Evolutionary conservation across 2,797 vertebrate species (phyloP), one percentile per base, ranked within the genome.

Genomic region (Takifugu rubripes): DNA sequence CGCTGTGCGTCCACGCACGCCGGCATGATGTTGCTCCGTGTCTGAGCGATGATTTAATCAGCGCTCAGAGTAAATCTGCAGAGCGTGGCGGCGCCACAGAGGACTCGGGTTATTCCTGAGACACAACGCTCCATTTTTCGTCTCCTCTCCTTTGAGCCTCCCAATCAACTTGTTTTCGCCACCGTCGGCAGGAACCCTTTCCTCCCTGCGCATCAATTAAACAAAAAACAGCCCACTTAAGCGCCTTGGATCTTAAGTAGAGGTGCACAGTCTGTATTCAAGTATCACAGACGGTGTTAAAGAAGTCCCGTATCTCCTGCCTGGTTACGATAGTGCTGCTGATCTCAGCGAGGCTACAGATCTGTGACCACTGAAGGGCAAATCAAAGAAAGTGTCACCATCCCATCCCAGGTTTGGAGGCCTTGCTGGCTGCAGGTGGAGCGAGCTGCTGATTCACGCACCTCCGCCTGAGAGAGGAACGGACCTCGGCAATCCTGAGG

Each of bases 401-500:
- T 14, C 4, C 36, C 36, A 40, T 40, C 36, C 12, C 36, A 40
- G 36, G 14, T 40, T 40, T 14, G 12, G 3, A 11, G 36, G 14
- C 12, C 36, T 40, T 4, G 36, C 14, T 40, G 36, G 36, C 10
- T 40, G 36, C 36, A 9, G 44, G 44, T n/a, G 2, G 44, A 7
- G 44, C 2, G 44, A 17, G 16, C 16, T 46, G 16, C 21, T n/a
- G 16, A n/a, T 7, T 46, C 17, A 17, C 64, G 59, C 81, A 86
- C 88, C 88, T 91, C 70, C 12, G 84, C 47, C 65, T 83, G 75
- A 61, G 82, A 88, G 46, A 85, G 77, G 68, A 90, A 88, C 26
- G 87, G 56, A 29, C 70, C 1, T 52, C 59, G 44, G 36, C 36
- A 4, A 12, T 12, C 36, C 11, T 14, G 36, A 40, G 36, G 36